A percentile compares a stretch with the other conserved stretches of the same genome.
These are phyloP conservation scores for Fratercula arctica DNA, from an alignment of 2,797 vertebrate genomes.

Conservation along the genomic window DNA sequence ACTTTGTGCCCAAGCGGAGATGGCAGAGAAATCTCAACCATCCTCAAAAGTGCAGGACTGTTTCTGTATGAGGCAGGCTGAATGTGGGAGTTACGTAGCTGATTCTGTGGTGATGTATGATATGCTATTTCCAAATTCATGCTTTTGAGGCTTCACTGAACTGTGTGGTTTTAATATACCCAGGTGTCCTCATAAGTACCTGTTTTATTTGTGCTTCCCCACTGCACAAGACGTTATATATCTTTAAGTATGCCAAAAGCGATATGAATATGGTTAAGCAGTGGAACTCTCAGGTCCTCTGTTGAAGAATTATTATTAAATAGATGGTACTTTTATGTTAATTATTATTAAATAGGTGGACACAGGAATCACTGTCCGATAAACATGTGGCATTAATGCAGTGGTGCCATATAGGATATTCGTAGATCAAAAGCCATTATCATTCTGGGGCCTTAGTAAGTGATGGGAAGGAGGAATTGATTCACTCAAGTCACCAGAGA, in stretches of 20 bases:
- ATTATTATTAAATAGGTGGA: background rate
- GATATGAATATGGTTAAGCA: background rate
- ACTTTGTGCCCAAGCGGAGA: background rate
- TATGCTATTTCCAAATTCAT: background rate
- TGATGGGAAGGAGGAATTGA: background rate
- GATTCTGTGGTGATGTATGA: background rate
- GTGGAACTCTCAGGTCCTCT: background rate
- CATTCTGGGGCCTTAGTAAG: background rate
- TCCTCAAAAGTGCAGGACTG: background rate
- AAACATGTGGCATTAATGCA: accelerated
- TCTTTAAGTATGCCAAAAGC: background rate
- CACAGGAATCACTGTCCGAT: background rate
- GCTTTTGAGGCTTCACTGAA: background rate
- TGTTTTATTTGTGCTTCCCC: background rate
- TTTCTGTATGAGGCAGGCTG: background rate
- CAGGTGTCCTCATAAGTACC: background rate
- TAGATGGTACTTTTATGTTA: background rate
- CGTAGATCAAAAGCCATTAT: background rate
- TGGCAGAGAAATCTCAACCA: background rate
- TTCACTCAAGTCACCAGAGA: background rate
- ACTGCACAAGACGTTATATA: background rate
- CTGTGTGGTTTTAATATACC: background rate
- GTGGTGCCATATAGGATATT: accelerated
- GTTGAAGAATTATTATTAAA: background rate
- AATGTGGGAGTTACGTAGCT: background rate